Percentiles rank a stretch among this genome's conserved stretches.
Evolutionary conservation across 2,113 vertebrate genomes (phyloP).

Genomic region (Acanthochromis polyacanthus): DNA sequence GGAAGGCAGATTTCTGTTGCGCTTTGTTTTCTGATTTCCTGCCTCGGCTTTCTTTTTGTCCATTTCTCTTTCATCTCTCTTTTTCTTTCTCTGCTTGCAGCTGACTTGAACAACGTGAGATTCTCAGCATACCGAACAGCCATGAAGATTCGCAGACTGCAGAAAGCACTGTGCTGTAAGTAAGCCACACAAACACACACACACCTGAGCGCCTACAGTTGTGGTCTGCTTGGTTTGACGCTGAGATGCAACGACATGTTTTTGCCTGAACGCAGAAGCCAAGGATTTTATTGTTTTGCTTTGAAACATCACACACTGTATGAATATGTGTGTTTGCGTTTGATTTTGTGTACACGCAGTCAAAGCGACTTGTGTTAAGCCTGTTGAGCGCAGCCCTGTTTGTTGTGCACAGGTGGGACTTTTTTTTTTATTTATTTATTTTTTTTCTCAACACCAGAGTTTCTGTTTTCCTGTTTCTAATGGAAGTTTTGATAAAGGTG

Average conservation of each 20-base stretch:
- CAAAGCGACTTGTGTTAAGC: conserved; percentile 50
- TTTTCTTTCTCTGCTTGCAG: conserved; percentile 74
- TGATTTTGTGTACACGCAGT: conserved; percentile 13
- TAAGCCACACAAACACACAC: conserved; percentile 57
- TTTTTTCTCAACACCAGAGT: not conserved
- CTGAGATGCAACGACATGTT: conserved; percentile 49
- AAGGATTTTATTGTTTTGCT: conserved; percentile 37
- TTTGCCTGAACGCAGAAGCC: conserved; percentile 37
- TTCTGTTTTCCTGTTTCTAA: conserved; percentile 37
- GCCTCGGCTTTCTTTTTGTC: conserved; percentile 31
- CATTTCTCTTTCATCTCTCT: conserved; percentile 26
- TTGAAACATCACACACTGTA: conserved; percentile 7
- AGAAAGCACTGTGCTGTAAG: conserved; percentile 97
- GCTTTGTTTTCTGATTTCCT: conserved; percentile 45
- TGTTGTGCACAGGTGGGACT: conserved; percentile 49
- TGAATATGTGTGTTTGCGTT: not conserved
- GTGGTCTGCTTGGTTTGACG: conserved; percentile 48
- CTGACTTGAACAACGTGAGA: conserved; percentile 96
- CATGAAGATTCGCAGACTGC: conserved; percentile 97
- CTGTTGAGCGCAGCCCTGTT: conserved; percentile 54
- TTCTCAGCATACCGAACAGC: conserved; percentile 99
- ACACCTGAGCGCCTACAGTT: conserved; percentile 34
- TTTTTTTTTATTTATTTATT: no score
- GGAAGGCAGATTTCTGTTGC: conserved; percentile 33
- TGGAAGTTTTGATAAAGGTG: conserved; percentile 37